Evolutionary conservation across 1,140 invertebrate species (phyloP), one percentile per base, ranked within the genome.

Genomic region (Octopus sinensis): DNA sequence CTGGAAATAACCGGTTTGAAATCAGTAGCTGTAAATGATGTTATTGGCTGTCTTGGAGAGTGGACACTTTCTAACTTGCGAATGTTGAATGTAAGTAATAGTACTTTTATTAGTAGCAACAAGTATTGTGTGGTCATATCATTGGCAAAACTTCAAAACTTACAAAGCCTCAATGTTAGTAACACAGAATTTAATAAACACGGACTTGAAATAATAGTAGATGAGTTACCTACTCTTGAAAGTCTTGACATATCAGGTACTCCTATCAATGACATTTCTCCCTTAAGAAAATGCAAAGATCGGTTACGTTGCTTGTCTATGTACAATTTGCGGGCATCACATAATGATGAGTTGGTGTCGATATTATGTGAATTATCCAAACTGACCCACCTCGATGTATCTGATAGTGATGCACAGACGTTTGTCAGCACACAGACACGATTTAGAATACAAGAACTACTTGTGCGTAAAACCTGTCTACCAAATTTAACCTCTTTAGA

Each of bases 221-320:
- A 94, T 86, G 93, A 95, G 91, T 91, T 95, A 79, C 93, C 92
- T 51, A 88, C 91, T 81, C 89, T 95, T 77, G 93, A 95, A 87
- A 93, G 89, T 86, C 87, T 95, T 56, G 94, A 95, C 87, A 94
- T 95, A 83, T 95, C 94, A 54, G 92, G 92, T 81, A 95, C 94
- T 53, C 89, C 91, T 83, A 93, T 95, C 30, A 92, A 92, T 84
- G 93, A 95, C 89, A 93, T 95, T 84, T 92, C 92, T 73, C 93
- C 94, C 4, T 88, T 95, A 23, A 90, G 90, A 82, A 93, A 93
- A 83, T 93, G 93, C 85, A 93, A 92, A 88, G 90, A 94, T 83
- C 92, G 93, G 79, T 87, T 95, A 52, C 93, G 92, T 86, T 92
- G 91, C 78, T 87, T 95, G 68, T 92, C 91, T 56, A 93, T 95